phyloP scores from a whole-genome alignment of 2,113 vertebrate genomes.

The Sus scrofa region DNA sequence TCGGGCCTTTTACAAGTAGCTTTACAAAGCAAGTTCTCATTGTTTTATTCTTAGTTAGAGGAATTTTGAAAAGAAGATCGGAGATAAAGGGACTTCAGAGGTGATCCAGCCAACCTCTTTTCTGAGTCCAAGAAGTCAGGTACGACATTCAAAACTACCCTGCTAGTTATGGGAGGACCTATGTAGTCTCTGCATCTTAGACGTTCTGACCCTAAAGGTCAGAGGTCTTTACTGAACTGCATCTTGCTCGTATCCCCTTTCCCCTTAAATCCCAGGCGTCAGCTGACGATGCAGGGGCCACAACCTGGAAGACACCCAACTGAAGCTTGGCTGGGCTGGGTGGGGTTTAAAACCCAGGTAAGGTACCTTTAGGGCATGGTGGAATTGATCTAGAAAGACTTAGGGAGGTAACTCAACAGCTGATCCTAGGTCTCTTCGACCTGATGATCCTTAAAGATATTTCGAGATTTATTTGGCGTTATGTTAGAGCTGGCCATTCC shows the following conservation, averaged over 20 bases:
- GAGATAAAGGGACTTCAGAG: background rate
- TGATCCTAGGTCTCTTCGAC: background rate
- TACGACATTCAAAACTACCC: too few relatives aligned
- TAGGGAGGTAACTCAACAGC: background rate
- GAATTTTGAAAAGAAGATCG: background rate
- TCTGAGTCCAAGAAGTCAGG: background rate
- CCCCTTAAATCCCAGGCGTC: background rate
- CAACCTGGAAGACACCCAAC: background rate
- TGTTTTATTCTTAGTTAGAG: constrained; percentile 1
- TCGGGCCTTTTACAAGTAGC: background rate
- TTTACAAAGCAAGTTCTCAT: background rate
- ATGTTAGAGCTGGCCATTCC: background rate
- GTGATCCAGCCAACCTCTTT: background rate
- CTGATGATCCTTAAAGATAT: background rate
- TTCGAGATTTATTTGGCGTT: background rate
- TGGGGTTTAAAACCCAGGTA: background rate
- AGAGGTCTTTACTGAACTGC: background rate
- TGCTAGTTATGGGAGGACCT: fast-evolving
- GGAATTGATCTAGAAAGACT: background rate
- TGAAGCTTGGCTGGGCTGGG: background rate
- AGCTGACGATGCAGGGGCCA: background rate
- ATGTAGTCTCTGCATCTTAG: background rate
- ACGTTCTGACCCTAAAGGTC: background rate
- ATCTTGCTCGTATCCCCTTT: background rate
- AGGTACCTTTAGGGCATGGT: background rate